These are phyloP conservation scores for Bombyx mori DNA, from an alignment of 1,140 invertebrate species.

Conservation along the genomic window ASM3026992v2 NC_085122.1:14254501-14255000, in stretches of 20 bases:
- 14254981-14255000: background rate
- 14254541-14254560: too few species aligned
- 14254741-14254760: background rate
- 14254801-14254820: slow-evolving; percentile 6
- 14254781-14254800: slow-evolving; percentile 17
- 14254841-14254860: too few species aligned
- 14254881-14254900: slow-evolving; percentile 3
- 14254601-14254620: too few species aligned
- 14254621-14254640: background rate
- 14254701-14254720: background rate
- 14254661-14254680: slow-evolving; percentile 4
- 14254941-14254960: slow-evolving; percentile 28
- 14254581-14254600: too few species aligned
- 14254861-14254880: background rate
- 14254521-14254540: too few species aligned
- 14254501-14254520: too few species aligned
- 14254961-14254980: slow-evolving; percentile 8
- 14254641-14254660: background rate
- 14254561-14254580: too few species aligned
- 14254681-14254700: slow-evolving; percentile 1
- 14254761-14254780: slow-evolving; percentile 8
- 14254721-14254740: background rate
- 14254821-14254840: too few species aligned
- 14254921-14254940: slow-evolving; percentile 27
- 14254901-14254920: slow-evolving; percentile 14